These are phyloP conservation scores for Leistus spinibarbis DNA, from an alignment of 2,888 invertebrate species.

Conservation along the genomic window DNA sequence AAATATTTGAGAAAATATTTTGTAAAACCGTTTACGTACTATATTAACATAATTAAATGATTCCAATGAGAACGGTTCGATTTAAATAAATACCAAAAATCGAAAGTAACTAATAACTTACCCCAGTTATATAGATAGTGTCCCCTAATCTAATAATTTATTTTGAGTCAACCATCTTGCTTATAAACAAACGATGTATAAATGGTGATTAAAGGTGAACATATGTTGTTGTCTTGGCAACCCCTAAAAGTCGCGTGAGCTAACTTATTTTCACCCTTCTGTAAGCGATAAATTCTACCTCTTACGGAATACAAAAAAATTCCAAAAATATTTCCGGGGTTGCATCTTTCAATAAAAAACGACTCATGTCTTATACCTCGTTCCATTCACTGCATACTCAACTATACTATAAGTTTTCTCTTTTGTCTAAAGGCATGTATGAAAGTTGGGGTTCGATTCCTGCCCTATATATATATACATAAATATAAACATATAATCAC, in stretches of 20 bases:
- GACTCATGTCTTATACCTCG: not conserved
- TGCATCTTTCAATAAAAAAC: not conserved
- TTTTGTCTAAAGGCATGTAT: too few relatives aligned
- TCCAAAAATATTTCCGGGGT: slow-evolving; percentile 7
- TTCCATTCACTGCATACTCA: not conserved
- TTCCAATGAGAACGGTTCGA: not conserved
- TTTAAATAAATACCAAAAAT: not conserved
- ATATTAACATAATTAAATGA: not conserved
- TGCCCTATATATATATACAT: too few relatives aligned
- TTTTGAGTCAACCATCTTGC: slow-evolving; percentile 5
- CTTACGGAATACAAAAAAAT: slow-evolving; percentile 4
- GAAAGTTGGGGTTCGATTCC: too few relatives aligned
- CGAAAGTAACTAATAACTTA: not conserved
- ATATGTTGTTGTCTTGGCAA: slow-evolving; percentile 11
- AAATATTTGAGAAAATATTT: not conserved
- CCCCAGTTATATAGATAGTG: not conserved
- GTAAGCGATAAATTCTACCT: slow-evolving; percentile 3
- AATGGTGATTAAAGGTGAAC: not conserved
- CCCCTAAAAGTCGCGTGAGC: not conserved
- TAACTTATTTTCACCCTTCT: slow-evolving; percentile 10
- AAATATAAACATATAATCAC: too few relatives aligned
- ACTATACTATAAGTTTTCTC: too few relatives aligned
- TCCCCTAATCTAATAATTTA: not conserved
- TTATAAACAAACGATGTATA: slow-evolving; percentile 5
- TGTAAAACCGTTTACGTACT: not conserved